These are phyloP conservation scores for Lates japonicus DNA, from an alignment of 2,797 vertebrate genomes.

Conservation along the genomic window DNA sequence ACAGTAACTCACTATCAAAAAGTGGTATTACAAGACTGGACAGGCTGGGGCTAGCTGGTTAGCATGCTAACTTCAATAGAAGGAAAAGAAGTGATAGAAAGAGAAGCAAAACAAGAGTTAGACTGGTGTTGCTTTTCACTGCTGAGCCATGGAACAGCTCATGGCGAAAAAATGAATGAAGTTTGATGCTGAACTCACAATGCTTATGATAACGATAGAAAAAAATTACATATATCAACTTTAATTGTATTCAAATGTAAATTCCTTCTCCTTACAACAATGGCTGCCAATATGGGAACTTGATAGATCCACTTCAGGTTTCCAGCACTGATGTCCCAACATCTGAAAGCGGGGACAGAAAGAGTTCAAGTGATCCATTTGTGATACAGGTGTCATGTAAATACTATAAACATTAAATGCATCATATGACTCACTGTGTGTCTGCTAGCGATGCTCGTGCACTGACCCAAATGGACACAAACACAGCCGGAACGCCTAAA, in stretches of 20 bases:
- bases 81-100: too few relatives aligned
- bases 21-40: too few relatives aligned
- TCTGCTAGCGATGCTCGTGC: slow-evolving; percentile 92
- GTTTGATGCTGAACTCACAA: too few relatives aligned
- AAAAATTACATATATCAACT: too few relatives aligned
- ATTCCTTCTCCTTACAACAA: slow-evolving; percentile 83
- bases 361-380: slow-evolving; percentile 1
- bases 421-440: slow-evolving; percentile 89
- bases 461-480: slow-evolving; percentile 94
- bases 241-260: background rate
- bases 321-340: slow-evolving; percentile 91
- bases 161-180: too few relatives aligned
- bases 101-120: too few relatives aligned
- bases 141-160: too few relatives aligned
- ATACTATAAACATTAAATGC: background rate
- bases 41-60: too few relatives aligned
- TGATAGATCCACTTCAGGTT: slow-evolving; percentile 92
- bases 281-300: slow-evolving; percentile 89
- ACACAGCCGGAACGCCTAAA: slow-evolving; percentile 91
- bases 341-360: slow-evolving; percentile 73
- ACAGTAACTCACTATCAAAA: too few relatives aligned
- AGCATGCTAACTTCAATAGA: too few relatives aligned
- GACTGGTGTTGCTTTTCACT: too few relatives aligned
- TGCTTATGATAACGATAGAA: too few relatives aligned
- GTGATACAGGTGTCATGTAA: background rate